Base-by-base conservation (phyloP, 2,113 vertebrate genomes). In the Mesembrinibis cayennensis region DNA sequence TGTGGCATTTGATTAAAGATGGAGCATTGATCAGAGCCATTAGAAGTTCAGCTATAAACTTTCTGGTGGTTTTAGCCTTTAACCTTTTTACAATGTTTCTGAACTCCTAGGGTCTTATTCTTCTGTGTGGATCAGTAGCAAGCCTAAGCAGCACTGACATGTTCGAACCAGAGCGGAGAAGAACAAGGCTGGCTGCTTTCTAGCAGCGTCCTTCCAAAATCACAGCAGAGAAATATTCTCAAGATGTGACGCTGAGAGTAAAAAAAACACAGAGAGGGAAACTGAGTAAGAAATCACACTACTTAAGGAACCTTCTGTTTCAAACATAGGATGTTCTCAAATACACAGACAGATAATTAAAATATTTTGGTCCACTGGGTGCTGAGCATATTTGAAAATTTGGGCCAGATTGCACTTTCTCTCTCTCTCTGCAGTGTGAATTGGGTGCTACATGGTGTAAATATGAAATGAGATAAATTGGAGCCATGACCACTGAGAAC, bases 1-100 rank as follows among this genome's bases (percentile, higher is more conserved):
- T 63, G 36, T 72, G 70, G 59, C 67, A 83, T 94, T 96, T 97
- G 88, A 55, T 89, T 95, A 93, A 81, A 74, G 56, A 79, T 1
- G 1, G n/a, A 58, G 27, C 0, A 1, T 10, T 87, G 85, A 50
- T 92, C 76, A 95, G 62, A 89, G 79, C 32, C 71, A 55, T 7
- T 19, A 50, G 67, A 95, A 95, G 77, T 92, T 88, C 85, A 94
- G 63, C 89, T 81, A 18, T 67, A 70, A 97, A 97, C 73, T 95
- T 97, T 69, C 63, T n/a, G 22, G 65, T 0, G 1, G 67, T n/a
- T 9, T 19, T 76, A 93, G 59, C 76, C 71, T 79, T 94, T 91
- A 93, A 95, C 82, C 82, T 96, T 95, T 95, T 93, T 89, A 93
- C 71, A 52, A 27, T 56, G 47, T 61, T 52, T 63, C 77, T 87